Evolutionary conservation across 1,140 invertebrate genomes (phyloP).

Genomic region (Conus betulinus): DNA sequence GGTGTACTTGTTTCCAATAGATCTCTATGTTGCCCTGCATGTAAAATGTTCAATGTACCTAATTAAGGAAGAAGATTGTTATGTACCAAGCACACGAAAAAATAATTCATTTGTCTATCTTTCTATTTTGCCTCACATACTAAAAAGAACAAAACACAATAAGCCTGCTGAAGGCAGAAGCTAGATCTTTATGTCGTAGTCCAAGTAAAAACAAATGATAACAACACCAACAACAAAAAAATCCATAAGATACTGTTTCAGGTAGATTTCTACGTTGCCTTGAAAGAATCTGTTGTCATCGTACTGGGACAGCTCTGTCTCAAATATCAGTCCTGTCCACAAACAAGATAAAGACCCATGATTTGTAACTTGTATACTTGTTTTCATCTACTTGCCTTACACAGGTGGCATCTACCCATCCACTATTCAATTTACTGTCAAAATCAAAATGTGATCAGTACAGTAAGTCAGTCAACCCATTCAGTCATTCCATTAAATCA

Average conservation of each 20-base stretch:
- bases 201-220: no score
- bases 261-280: slow-evolving; percentile 87
- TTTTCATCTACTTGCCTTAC: no score
- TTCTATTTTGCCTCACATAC: no score
- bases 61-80: no score
- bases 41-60: no score
- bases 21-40: neutral
- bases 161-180: slow-evolving; percentile 90
- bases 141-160: neutral
- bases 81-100: neutral
- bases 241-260: slow-evolving; percentile 84
- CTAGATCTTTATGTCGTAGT: no score
- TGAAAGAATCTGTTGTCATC: slow-evolving; percentile 87
- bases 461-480: no score
- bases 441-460: no score
- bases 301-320: slow-evolving; percentile 88
- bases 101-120: neutral
- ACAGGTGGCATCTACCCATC: no score
- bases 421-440: no score
- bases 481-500: no score
- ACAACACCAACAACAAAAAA: neutral
- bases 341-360: neutral
- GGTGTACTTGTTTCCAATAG: neutral
- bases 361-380: no score
- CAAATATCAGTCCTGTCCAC: slow-evolving; percentile 85